Base-by-base conservation (phyloP, 2,888 invertebrate species). In the Willowsia nigromaculata region DNA sequence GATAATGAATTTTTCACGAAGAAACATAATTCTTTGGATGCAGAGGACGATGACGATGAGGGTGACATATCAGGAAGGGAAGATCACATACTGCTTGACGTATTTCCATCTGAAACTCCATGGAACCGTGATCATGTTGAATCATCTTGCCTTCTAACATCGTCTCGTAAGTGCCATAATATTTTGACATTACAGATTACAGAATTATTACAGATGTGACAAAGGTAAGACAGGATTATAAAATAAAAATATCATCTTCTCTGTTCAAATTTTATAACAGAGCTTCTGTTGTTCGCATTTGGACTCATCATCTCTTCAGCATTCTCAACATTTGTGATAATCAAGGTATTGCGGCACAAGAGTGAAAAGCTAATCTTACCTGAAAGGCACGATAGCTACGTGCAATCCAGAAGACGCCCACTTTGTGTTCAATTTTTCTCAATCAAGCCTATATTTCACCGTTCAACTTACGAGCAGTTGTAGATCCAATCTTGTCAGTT, bases 201-300 rank as follows among this genome's bases (percentile, higher is more conserved):
- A 37, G 9, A 37, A 37, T 4, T 53, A 53, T 7, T 4, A 53
- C 53, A 53, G n/a, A n/a, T n/a, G n/a, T n/a, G n/a, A 53, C n/a
- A 53, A 53, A 53, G 5, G 5, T n/a, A 4, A 6, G 4, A 37
- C n/a, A 37, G 5, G 37, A 37, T 6, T 37, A 37, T 37, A 37
- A 5, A 37, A 1, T 18, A 68, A 65, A 1, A 11, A n/a, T n/a
- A n/a, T n/a, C n/a, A 33, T 65, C 5, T 30, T 40, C n/a, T 27
- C n/a, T 33, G 37, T 11, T 62, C 18, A 37, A n/a, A n/a, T n/a
- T n/a, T n/a, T n/a, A n/a, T n/a, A n/a, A n/a, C n/a, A n/a, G 86
- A 86, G 13, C 22, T 80, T 9, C 22, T 80, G 7, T 13, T 86
- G 15, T 18, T 86, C 27, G 86, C 80, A 25, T 50, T 86, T 27